Evolutionary conservation across 2,888 invertebrate species (phyloP).

Genomic region (Operophtera brumata): DNA sequence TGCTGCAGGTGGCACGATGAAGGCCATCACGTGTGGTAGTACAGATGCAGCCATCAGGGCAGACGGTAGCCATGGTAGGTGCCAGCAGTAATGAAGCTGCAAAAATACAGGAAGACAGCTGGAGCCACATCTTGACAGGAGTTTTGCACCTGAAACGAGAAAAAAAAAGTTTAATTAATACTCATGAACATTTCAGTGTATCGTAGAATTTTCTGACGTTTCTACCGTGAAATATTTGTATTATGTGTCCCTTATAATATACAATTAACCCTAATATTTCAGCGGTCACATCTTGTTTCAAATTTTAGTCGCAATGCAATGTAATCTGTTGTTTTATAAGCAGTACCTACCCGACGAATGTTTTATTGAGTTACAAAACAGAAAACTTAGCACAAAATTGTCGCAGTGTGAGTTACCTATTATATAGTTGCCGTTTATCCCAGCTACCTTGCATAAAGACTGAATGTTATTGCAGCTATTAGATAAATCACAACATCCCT

Average conservation of each 20-base stretch:
- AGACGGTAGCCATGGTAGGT: slow-evolving; percentile 60
- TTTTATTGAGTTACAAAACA: slow-evolving; percentile 27
- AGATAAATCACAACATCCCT: slow-evolving; percentile 56
- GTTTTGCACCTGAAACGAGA: slow-evolving; percentile 66
- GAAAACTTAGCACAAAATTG: slow-evolving; percentile 11
- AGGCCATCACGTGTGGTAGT: slow-evolving; percentile 84
- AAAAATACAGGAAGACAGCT: slow-evolving; percentile 52
- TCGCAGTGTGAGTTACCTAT: not conserved
- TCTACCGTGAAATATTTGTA: slow-evolving; percentile 35
- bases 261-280: slow-evolving; percentile 45
- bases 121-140: slow-evolving; percentile 60
- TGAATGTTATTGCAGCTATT: slow-evolving; percentile 35
- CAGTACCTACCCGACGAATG: slow-evolving; percentile 26
- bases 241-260: slow-evolving; percentile 33
- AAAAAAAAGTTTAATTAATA: slow-evolving; percentile 24
- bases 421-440: not conserved
- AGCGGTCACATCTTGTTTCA: slow-evolving; percentile 42
- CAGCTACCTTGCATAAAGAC: slow-evolving; percentile 20
- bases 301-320: slow-evolving; percentile 49
- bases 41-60: slow-evolving; percentile 79
- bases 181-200: not conserved
- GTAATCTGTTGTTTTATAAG: slow-evolving; percentile 37
- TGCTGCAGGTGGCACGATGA: slow-evolving; percentile 83
- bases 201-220: slow-evolving; percentile 12
- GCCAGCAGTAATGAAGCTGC: slow-evolving; percentile 55